Conservation (phyloP, 64 coral and sea anemone species). For the Montipora foliosa region DNA sequence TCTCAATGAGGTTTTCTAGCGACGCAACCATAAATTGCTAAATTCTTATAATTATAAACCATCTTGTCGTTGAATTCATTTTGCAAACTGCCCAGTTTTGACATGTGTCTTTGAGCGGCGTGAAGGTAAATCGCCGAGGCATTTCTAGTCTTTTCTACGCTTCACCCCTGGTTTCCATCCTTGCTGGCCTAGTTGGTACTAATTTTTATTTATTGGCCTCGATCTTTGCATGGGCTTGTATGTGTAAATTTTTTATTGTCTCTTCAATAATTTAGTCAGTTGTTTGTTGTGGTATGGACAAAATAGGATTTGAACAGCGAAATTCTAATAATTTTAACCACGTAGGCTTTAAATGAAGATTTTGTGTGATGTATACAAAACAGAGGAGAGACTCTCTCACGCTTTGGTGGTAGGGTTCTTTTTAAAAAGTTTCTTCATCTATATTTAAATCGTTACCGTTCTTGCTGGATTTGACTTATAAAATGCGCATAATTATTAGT, state of each 20-base stretch:
- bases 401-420: not conserved
- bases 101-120: not conserved
- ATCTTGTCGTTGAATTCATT: not conserved
- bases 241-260: conserved; percentile 27
- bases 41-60: not conserved
- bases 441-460: not conserved
- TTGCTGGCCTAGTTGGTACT: not conserved
- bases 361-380: not conserved
- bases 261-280: conserved; percentile 40
- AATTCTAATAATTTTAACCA: not conserved
- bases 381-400: not conserved
- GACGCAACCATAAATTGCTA: not conserved
- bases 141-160: conserved; percentile 27
- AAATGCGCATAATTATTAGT: conserved; percentile 41
- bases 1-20: not conserved
- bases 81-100: not conserved
- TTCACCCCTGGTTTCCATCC: not conserved
- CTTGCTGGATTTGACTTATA: not conserved
- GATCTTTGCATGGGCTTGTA: not conserved
- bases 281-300: not conserved
- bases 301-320: not conserved
- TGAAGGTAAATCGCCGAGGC: not conserved
- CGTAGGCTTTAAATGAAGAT: too few relatives aligned
- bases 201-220: not conserved
- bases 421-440: not conserved